Base-by-base conservation (phyloP, 2,888 invertebrate species). In the Enchytraeus crypticus region DNA sequence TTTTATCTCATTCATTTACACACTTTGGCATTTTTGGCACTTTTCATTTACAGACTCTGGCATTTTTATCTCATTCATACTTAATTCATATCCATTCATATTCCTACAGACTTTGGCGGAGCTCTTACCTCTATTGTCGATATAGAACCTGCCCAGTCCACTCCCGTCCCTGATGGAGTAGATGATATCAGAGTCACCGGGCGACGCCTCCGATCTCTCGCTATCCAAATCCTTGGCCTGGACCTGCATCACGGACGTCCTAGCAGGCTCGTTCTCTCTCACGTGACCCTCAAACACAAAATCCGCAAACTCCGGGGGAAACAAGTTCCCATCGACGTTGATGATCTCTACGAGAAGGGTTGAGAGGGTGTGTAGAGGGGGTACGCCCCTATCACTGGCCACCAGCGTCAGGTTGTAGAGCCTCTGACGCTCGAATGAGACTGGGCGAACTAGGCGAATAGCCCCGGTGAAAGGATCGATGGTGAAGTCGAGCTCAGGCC, bases 241-340 rank as follows among this genome's bases (percentile, higher is more conserved):
- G 49, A 92, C 86, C 65, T 84, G 85, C 74, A 88, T 85, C 68
- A 92, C 92, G 47, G 85, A 81, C 2, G 88, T 85, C 59, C 88
- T 90, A 49, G 86, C 82, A 5, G 88, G 85, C 72, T 85, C 84
- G 79, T 91, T 92, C 81, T 96, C 95, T 61, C 81, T 82, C 65
- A 95, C 88, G 69, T 82, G 82, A 56, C 88, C 88, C 64, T 84
- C 81, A 66, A 88, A 70, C 68, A 90, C 89, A 73, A 87, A 88
- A 77, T 89, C 89, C 57, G 84, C 84, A 79, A 95, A 95, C 67
- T 83, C 82, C 1, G 95, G 92, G 58, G 90, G 83, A 79, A 87
- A 85, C 60, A 86, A 82, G 80, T 95, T 95, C 81, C 95, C 95
- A 81, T 96, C 92, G 23, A 95, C 93, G 81, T 96, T 95, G 69